Conservation (phyloP, 2,888 invertebrate species). For the Sminthurides aquaticus region DNA sequence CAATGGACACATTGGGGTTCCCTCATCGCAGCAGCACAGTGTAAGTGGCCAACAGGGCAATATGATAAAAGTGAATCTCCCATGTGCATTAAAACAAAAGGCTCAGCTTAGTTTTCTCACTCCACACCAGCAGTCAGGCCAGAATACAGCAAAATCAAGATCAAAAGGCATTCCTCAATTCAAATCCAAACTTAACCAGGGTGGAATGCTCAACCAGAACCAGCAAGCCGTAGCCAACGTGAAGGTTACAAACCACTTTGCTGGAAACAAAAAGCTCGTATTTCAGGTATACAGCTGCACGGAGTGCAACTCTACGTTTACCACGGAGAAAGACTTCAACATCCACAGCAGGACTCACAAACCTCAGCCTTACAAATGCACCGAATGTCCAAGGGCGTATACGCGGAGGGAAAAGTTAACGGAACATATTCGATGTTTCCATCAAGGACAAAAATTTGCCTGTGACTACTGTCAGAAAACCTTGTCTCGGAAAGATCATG, state of each 20-base stretch:
- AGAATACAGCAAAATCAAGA: conserved; percentile 10
- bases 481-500: conserved; percentile 29
- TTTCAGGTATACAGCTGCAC: conserved; percentile 30
- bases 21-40: background rate
- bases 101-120: conserved; percentile 33
- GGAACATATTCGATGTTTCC: conserved; percentile 40
- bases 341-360: conserved; percentile 34
- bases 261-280: conserved; percentile 24
- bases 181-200: conserved; percentile 8
- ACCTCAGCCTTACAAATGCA: conserved; percentile 36
- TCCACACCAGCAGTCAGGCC: conserved; percentile 13
- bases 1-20: background rate
- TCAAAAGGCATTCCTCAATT: background rate
- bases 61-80: conserved; percentile 21
- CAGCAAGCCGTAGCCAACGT: background rate
- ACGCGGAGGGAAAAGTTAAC: conserved; percentile 38
- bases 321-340: conserved; percentile 32
- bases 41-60: conserved; percentile 4
- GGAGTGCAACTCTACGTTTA: conserved; percentile 33
- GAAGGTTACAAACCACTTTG: conserved; percentile 1
- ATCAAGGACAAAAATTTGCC: conserved; percentile 39
- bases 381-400: conserved; percentile 36
- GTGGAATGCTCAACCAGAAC: background rate
- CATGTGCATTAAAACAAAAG: conserved; percentile 26
- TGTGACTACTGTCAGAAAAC: conserved; percentile 37